Percentiles rank a stretch among this genome's conserved stretches.
Conservation (phyloP, 2,888 invertebrate genomes). For the Rhagium mordax region DNA sequence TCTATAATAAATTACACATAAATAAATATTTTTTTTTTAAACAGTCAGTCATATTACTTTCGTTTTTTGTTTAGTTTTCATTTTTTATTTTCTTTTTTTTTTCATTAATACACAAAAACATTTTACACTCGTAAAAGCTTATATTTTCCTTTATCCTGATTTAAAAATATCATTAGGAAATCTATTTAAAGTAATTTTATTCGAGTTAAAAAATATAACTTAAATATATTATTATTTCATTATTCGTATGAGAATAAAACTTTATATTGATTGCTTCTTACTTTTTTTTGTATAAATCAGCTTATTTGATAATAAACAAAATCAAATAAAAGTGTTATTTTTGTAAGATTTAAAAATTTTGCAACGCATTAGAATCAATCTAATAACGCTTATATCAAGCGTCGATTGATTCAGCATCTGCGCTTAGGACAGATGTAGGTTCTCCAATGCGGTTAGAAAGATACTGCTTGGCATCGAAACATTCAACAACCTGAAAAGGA, state of each 20-base stretch:
- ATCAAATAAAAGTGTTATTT: neutral
- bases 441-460: conserved; percentile 64
- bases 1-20: neutral
- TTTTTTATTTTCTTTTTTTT: neutral
- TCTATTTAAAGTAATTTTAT: neutral
- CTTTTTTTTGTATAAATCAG: neutral
- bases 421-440: conserved; percentile 57
- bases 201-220: neutral
- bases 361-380: neutral
- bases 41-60: neutral
- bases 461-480: conserved; percentile 68
- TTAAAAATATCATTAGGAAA: neutral
- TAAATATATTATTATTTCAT: neutral
- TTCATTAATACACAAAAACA: neutral
- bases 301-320: neutral
- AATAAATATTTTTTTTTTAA: neutral
- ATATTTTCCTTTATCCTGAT: neutral
- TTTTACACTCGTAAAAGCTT: neutral
- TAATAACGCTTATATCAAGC: conserved; percentile 35
- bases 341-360: neutral
- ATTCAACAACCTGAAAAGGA: conserved; percentile 65
- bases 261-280: neutral
- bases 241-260: neutral
- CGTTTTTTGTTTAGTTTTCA: neutral
- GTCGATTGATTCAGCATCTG: conserved; percentile 50